Evolutionary conservation across 2,113 vertebrate species (phyloP).

Genomic region (Peromyscus polionotus): DNA sequence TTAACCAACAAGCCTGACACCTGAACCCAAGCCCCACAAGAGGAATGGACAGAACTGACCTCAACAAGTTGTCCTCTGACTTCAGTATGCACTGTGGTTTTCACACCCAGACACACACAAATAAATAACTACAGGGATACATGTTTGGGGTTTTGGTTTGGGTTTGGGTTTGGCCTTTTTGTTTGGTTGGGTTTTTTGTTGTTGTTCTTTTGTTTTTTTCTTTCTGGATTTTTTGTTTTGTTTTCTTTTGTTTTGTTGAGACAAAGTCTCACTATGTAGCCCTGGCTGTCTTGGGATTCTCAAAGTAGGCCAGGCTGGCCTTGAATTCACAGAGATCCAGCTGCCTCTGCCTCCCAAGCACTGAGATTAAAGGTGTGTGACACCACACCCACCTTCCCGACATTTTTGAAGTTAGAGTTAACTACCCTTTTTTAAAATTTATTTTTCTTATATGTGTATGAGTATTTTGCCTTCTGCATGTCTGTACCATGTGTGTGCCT

Average conservation of each 20-base stretch:
- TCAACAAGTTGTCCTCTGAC: neutral
- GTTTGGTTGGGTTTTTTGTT: neutral
- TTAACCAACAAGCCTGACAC: neutral
- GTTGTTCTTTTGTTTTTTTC: neutral
- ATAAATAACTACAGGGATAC: neutral
- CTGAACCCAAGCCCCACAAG: neutral
- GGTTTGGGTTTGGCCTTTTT: neutral
- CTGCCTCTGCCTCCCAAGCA: neutral
- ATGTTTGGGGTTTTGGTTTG: neutral
- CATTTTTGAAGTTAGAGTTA: constrained; percentile 12
- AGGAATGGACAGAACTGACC: neutral
- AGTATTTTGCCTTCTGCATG: neutral
- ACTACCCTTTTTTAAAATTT: neutral
- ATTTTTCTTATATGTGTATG: neutral
- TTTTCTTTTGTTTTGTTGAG: neutral
- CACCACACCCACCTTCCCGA: neutral
- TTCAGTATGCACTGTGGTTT: neutral
- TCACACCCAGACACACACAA: neutral
- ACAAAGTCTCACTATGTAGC: neutral
- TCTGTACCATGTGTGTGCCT: neutral
- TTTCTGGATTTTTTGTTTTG: neutral
- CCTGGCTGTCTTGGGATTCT: neutral
- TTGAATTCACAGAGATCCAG: neutral
- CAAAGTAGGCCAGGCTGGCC: neutral
- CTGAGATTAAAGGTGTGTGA: neutral